phyloP scores from a whole-genome alignment of 2,888 invertebrate species.

The Heliconius charithonia region DNA sequence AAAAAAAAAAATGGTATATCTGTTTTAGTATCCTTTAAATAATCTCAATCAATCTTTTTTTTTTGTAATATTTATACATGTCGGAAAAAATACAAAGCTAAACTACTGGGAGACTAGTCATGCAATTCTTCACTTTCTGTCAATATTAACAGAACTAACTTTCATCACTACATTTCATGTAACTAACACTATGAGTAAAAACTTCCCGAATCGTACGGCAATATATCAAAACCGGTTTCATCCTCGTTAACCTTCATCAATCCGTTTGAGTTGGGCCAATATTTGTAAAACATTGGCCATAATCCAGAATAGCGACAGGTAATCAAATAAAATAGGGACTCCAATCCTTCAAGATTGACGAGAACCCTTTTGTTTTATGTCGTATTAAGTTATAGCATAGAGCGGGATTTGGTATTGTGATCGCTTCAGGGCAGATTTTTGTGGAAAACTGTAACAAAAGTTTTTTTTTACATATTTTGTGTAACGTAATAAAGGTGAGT shows the following conservation, averaged over 20 bases:
- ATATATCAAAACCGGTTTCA: constrained; percentile 35
- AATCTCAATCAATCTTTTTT: too few species aligned
- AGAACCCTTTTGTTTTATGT: constrained; percentile 57
- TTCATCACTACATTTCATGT: background rate
- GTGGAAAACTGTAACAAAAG: too few species aligned
- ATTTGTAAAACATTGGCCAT: constrained; percentile 73
- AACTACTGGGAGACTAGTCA: too few species aligned
- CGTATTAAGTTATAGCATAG: constrained; percentile 36
- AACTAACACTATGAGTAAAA: constrained; percentile 3
- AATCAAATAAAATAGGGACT: constrained; percentile 74
- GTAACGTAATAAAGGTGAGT: too few species aligned
- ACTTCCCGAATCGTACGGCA: constrained; percentile 11
- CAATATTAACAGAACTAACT: background rate
- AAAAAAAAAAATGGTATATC: too few species aligned
- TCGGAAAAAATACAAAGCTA: too few species aligned
- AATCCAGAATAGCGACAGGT: constrained; percentile 64
- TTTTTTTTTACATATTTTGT: too few species aligned
- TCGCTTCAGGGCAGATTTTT: too few species aligned
- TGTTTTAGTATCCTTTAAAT: too few species aligned
- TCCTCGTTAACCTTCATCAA: constrained; percentile 39
- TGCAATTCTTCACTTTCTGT: too few species aligned
- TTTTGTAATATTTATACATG: too few species aligned
- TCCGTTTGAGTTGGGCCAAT: constrained; percentile 49
- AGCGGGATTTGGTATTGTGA: background rate
- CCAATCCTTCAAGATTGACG: constrained; percentile 68